A percentile compares a stretch with the other conserved stretches of the same genome.
Conservation (phyloP, 2,888 invertebrate species). For the Brenthis ino region DNA sequence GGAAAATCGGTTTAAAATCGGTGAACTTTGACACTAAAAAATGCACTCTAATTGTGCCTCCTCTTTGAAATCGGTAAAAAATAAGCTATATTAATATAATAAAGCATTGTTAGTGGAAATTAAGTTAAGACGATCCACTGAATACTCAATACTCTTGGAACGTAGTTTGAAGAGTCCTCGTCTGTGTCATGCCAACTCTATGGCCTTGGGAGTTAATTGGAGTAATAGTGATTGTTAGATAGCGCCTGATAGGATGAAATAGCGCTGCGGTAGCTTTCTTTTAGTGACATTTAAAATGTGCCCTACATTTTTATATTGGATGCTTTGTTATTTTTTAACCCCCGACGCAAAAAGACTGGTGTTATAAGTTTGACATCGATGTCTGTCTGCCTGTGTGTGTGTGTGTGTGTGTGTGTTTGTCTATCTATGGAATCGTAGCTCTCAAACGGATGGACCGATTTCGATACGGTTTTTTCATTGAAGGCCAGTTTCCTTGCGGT, state of each 20-base stretch:
- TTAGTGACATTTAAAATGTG: constrained; percentile 19
- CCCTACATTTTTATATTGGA: constrained; percentile 6
- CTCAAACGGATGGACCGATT: too few relatives aligned
- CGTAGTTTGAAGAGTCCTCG: constrained; percentile 12
- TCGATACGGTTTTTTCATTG: too few relatives aligned
- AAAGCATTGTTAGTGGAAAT: constrained; percentile 5
- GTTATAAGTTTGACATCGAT: too few relatives aligned
- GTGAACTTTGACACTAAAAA: too few relatives aligned
- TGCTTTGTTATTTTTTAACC: background rate
- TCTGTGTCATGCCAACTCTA: constrained; percentile 41
- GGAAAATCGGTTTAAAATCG: too few relatives aligned
- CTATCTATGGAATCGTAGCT: too few relatives aligned
- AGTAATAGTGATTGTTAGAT: constrained; percentile 35
- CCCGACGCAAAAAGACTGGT: too few relatives aligned
- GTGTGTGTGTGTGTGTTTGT: too few relatives aligned
- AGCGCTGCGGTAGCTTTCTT: constrained; percentile 25
- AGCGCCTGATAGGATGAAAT: constrained; percentile 30
- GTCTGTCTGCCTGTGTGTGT: too few relatives aligned
- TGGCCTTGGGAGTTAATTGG: constrained; percentile 46
- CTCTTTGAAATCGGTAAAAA: too few relatives aligned
- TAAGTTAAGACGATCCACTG: constrained; percentile 1
- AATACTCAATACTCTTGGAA: constrained; percentile 14
- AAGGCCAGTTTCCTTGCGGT: too few relatives aligned
- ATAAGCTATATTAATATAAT: too few relatives aligned
- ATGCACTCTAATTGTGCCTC: background rate